Percentiles rank a stretch among this genome's conserved stretches.
phyloP scores from a whole-genome alignment of 2,113 vertebrate genomes.

The Pomatorhinus ruficollis region DNA sequence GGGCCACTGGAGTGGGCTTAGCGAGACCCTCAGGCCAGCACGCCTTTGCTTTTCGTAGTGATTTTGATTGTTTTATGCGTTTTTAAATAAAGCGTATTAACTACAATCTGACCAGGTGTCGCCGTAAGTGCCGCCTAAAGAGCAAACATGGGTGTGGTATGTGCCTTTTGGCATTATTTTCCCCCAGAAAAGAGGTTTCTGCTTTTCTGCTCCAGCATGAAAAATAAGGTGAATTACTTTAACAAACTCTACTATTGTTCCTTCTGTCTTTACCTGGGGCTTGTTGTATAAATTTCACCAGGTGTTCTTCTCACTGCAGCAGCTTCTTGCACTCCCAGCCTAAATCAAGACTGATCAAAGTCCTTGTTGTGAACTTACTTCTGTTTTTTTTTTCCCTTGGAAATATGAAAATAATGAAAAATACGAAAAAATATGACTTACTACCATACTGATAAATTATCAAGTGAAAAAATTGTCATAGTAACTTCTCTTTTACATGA shows the following conservation, averaged over 20 bases:
- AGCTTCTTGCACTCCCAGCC: rapidly evolving
- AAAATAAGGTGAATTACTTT: background rate
- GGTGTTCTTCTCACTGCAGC: background rate
- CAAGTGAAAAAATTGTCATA: background rate
- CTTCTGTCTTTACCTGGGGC: background rate
- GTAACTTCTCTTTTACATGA: background rate
- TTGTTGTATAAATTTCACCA: background rate
- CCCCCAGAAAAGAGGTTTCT: background rate
- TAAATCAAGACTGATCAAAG: background rate
- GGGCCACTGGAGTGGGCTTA: background rate
- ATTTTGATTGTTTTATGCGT: background rate
- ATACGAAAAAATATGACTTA: rapidly evolving
- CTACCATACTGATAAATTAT: background rate
- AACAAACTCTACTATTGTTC: background rate
- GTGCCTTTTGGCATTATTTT: background rate
- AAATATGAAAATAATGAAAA: background rate
- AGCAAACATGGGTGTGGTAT: too few species aligned
- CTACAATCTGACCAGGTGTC: background rate
- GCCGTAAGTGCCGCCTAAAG: background rate
- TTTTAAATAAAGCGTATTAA: background rate
- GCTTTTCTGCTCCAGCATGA: background rate
- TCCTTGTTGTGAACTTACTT: background rate
- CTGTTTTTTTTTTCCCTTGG: background rate
- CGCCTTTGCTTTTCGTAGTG: background rate
- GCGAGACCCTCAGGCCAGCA: rapidly evolving